These are phyloP conservation scores for Gymnorhina tibicen DNA, from an alignment of 2,113 vertebrate genomes.

Conservation along the genomic window DNA sequence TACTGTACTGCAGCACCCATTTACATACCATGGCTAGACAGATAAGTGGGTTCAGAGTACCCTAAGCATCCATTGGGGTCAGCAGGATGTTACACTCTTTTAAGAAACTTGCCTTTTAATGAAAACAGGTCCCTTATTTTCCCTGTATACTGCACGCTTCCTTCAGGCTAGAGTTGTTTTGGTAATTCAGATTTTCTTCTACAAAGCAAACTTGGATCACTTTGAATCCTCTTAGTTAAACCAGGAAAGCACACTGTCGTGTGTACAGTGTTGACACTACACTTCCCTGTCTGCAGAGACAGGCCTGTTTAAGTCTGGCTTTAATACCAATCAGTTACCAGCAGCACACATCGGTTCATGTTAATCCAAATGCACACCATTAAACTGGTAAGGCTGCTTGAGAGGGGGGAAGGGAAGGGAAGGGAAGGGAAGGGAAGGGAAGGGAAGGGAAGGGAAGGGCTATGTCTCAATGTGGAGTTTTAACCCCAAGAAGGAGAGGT, in stretches of 20 bases:
- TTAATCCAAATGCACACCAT: background rate
- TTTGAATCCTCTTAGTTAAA: background rate
- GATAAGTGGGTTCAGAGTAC: background rate
- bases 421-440: background rate
- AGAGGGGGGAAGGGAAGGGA: background rate
- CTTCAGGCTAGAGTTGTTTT: background rate
- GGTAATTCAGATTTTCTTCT: background rate
- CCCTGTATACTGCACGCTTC: background rate
- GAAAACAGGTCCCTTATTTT: background rate
- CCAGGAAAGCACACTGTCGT: background rate
- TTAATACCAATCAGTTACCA: background rate
- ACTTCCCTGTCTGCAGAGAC: background rate
- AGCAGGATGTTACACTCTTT: background rate
- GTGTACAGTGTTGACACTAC: background rate
- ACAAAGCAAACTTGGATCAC: background rate
- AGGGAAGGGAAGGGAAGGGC: background rate
- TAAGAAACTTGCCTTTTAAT: background rate
- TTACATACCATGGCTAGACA: background rate
- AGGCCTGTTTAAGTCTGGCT: background rate
- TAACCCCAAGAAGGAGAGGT: background rate
- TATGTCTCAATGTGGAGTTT: background rate
- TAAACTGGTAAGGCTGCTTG: background rate
- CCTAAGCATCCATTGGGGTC: background rate
- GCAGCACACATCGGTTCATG: background rate
- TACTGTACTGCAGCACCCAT: background rate